phyloP scores from a whole-genome alignment of 2,888 invertebrate species.

The Cerastis rubricosa region DNA sequence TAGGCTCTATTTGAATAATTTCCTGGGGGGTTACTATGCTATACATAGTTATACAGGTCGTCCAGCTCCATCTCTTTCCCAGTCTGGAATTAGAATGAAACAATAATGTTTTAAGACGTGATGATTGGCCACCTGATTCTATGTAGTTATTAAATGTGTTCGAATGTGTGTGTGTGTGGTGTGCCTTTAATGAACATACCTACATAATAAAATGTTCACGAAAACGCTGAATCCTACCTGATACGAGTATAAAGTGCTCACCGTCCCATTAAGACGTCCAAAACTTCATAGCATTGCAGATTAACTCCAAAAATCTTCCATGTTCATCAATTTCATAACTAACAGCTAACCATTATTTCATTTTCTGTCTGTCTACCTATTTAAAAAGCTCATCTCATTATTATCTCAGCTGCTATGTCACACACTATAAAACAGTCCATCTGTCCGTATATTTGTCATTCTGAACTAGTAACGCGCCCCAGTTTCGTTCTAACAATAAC shows the following conservation, averaged over 20 bases:
- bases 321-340: not conserved
- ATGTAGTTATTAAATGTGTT: not conserved
- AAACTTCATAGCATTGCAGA: no score
- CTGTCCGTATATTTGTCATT: slow-evolving; percentile 59
- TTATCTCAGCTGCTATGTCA: slow-evolving; percentile 29
- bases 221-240: not conserved
- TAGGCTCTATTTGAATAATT: not conserved
- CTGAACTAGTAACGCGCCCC: slow-evolving; percentile 52
- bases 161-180: no score
- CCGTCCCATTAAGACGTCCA: not conserved
- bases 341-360: not conserved
- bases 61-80: no score
- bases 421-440: slow-evolving; percentile 58
- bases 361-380: not conserved
- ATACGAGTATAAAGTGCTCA: not conserved
- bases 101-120: no score
- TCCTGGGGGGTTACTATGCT: no score
- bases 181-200: no score
- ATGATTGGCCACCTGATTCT: no score
- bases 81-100: no score
- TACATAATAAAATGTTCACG: not conserved
- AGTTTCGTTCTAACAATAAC: slow-evolving; percentile 66
- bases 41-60: no score
- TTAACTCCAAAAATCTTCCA: no score
- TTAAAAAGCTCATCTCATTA: slow-evolving; percentile 13